Evolutionary conservation across 2,113 vertebrate species (phyloP).

Genomic region (Dipodomys ordii): DNA sequence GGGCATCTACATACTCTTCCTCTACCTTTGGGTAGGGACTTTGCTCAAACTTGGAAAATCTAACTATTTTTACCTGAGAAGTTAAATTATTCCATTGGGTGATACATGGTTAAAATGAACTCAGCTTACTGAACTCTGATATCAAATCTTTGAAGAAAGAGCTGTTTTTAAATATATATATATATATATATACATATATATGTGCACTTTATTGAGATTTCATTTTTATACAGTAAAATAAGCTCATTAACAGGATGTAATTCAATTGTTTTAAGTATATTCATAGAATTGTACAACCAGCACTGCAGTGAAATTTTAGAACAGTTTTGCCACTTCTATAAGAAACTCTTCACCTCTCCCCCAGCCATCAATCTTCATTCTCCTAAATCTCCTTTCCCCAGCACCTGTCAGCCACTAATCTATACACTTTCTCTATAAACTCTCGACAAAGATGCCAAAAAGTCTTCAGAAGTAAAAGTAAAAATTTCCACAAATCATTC

Average conservation of each 20-base stretch:
- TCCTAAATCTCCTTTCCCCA: not conserved
- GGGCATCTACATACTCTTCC: not conserved
- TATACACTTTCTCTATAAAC: not conserved
- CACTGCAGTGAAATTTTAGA: not conserved
- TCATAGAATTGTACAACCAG: not conserved
- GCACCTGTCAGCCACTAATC: not conserved
- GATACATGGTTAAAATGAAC: not conserved
- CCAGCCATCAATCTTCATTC: not conserved
- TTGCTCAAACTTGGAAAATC: not conserved
- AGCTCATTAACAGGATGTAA: not conserved
- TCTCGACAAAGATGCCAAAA: not conserved
- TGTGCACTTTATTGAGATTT: not conserved
- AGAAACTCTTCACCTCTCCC: not conserved
- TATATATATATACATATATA: too few species aligned
- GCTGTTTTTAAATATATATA: not conserved
- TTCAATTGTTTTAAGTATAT: not conserved
- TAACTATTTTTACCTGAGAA: not conserved
- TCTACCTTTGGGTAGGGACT: not conserved
- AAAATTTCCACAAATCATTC: not conserved
- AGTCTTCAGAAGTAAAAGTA: not conserved
- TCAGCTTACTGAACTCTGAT: not conserved
- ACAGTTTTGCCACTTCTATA: not conserved
- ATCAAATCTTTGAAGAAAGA: not conserved
- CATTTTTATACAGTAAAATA: not conserved
- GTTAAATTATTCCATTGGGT: not conserved